Conservation (phyloP, 2,888 invertebrate genomes). For the Eucera pruinosa region DNA sequence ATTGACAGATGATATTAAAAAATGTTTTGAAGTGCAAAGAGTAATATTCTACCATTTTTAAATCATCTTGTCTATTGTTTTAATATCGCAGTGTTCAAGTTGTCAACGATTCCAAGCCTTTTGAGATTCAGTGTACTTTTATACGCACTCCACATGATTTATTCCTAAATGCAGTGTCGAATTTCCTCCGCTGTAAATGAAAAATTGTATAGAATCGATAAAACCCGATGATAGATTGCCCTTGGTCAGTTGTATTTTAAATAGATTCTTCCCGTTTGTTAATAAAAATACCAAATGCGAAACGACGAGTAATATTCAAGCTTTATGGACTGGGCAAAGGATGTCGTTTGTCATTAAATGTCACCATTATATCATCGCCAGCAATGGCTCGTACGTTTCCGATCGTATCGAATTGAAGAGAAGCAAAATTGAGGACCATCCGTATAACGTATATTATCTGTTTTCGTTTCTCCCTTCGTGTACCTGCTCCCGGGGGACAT, state of each 20-base stretch:
- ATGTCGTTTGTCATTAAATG: slow-evolving; percentile 32
- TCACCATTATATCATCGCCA: slow-evolving; percentile 33
- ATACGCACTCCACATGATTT: neutral
- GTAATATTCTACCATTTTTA: too few relatives aligned
- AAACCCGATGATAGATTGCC: slow-evolving; percentile 22
- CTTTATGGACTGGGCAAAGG: slow-evolving; percentile 10
- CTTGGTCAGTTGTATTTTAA: slow-evolving; percentile 9
- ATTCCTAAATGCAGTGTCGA: neutral
- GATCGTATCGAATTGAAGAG: slow-evolving; percentile 62
- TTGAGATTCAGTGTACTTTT: too few relatives aligned
- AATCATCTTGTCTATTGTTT: too few relatives aligned
- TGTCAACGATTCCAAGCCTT: too few relatives aligned
- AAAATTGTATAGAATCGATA: slow-evolving; percentile 22
- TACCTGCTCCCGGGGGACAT: slow-evolving; percentile 47
- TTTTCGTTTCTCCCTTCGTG: slow-evolving; percentile 48
- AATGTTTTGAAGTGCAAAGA: too few relatives aligned
- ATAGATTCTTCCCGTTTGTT: neutral
- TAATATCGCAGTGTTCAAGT: too few relatives aligned
- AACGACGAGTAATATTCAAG: slow-evolving; percentile 5
- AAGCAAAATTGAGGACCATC: slow-evolving; percentile 38
- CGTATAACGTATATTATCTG: slow-evolving; percentile 39
- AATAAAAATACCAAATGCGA: neutral
- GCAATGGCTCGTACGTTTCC: slow-evolving; percentile 33
- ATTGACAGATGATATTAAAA: too few relatives aligned
- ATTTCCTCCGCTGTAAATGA: slow-evolving; percentile 2